phyloP scores from a whole-genome alignment of 2,888 invertebrate species.

The Melikaiella ostensackeni region DNA sequence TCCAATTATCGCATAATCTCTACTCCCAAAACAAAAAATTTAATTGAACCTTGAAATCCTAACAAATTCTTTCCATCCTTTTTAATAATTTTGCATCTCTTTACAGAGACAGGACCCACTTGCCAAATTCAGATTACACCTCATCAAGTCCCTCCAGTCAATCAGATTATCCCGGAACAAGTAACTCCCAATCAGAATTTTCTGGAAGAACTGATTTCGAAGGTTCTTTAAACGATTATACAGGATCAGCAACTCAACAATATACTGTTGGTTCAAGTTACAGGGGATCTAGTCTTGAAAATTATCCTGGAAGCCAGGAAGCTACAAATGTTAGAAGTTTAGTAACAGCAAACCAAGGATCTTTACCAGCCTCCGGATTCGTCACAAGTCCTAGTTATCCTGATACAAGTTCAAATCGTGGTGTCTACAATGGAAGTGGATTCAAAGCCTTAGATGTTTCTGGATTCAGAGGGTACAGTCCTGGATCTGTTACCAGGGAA shows the following conservation, averaged over 20 bases:
- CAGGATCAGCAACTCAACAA: slow-evolving; percentile 9
- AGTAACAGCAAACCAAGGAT: slow-evolving; percentile 31
- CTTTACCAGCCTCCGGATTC: neutral
- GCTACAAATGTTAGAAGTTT: slow-evolving; percentile 43
- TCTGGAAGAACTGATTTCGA: slow-evolving; percentile 33
- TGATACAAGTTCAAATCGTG: slow-evolving; percentile 7
- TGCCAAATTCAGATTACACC: slow-evolving; percentile 15
- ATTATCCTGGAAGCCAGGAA: slow-evolving; percentile 41
- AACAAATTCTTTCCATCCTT: neutral
- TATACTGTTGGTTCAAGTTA: slow-evolving; percentile 27
- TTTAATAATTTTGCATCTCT: neutral
- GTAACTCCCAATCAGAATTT: slow-evolving; percentile 12
- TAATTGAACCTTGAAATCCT: too few relatives aligned
- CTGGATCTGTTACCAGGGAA: neutral
- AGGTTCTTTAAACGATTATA: slow-evolving; percentile 1
- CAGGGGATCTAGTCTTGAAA: slow-evolving; percentile 55
- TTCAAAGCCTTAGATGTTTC: slow-evolving; percentile 7
- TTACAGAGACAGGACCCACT: slow-evolving; percentile 29
- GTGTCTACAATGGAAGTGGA: slow-evolving; percentile 1
- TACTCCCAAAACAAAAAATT: neutral
- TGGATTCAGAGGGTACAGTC: neutral
- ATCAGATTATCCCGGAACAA: neutral
- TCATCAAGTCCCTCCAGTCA: slow-evolving; percentile 20
- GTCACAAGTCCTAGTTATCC: slow-evolving; percentile 18
- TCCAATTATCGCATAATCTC: neutral